Conservation (phyloP, 30 jellyfish, hydroid and myxozoan genomes). For the Phacellophora camtschatica region DNA sequence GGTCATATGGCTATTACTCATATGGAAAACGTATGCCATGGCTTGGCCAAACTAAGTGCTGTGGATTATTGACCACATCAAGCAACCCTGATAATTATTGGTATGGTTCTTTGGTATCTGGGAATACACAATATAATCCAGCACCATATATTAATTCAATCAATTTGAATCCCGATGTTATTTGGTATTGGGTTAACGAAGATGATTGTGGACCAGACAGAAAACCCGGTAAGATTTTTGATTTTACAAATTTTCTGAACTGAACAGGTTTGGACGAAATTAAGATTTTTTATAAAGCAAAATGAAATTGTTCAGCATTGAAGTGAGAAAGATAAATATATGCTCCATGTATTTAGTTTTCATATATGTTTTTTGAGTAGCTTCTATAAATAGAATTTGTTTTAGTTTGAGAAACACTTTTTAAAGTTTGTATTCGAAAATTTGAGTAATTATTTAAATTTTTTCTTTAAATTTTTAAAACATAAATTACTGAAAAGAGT, state of each 20-base stretch:
- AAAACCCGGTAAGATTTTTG: slow-evolving; percentile 31
- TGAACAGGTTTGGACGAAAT: background rate
- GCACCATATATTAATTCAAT: slow-evolving; percentile 66
- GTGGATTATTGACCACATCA: slow-evolving; percentile 76
- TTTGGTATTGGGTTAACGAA: slow-evolving; percentile 96
- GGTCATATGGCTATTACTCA: slow-evolving; percentile 64
- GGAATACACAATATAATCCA: slow-evolving; percentile 45
- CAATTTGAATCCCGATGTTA: slow-evolving; percentile 73
- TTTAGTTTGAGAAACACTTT: no score
- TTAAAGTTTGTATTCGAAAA: background rate
- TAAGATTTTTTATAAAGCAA: no score
- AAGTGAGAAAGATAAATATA: no score
- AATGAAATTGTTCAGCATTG: no score
- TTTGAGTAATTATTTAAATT: background rate
- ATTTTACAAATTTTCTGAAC: background rate
- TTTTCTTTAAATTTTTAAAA: background rate
- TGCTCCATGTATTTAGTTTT: no score
- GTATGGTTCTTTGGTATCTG: slow-evolving; percentile 86
- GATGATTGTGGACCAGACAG: slow-evolving; percentile 83
- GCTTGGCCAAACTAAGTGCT: slow-evolving; percentile 47
- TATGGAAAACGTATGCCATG: slow-evolving; percentile 78
- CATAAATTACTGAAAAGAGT: background rate
- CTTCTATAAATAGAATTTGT: no score
- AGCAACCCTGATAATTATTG: slow-evolving; percentile 16
- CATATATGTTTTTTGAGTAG: no score